Base-by-base conservation (phyloP, 2,888 invertebrate species). In the Chaitophorus viminalis region DNA sequence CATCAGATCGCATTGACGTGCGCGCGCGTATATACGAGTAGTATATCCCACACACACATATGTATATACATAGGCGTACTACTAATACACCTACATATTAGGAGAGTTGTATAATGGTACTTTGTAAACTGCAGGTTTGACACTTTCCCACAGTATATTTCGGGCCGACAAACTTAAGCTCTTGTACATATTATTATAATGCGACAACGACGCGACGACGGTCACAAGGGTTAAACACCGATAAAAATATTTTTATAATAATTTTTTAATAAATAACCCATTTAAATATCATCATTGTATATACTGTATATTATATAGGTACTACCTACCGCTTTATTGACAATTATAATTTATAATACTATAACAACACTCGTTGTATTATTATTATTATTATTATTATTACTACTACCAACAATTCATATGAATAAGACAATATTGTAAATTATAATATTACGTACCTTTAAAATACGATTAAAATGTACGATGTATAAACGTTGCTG, bases 81-180 rank as follows among this genome's bases (percentile, higher is more conserved):
- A 46, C 46, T 46, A 46, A 46, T 9, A 9, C 46, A 46, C 6
- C 46, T 46, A 46, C 46, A n/a, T n/a, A n/a, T n/a, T n/a, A 46
- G 9, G 46, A 82, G 46, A 70, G 33, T 82, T 54, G 54, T 54
- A 54, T 54, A 9, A 52, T 11, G 54, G 17, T 72, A 46, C 70
- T 74, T 29, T 29, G 81, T 81, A 60, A 33, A 74, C 74, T 46
- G 46, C 46, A 54, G 33, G 33, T 11, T 60, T 60, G 83, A 83
- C 74, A 83, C 54, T 74, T 83, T 83, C 83, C 83, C 83, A 83
- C 83, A 83, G 54, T 75, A 39, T 75, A 60, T 60, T 83, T 29
- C 36, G 31, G 33, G 46, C 39, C 46, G 25, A 76, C 65, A 46
- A 60, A 76, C 84, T 65, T 83, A 83, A 83, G 46, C 65, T 84